Evolutionary conservation across 92 coral and sea anemone species (phyloP).

Genomic region (Heteractis magnifica): DNA sequence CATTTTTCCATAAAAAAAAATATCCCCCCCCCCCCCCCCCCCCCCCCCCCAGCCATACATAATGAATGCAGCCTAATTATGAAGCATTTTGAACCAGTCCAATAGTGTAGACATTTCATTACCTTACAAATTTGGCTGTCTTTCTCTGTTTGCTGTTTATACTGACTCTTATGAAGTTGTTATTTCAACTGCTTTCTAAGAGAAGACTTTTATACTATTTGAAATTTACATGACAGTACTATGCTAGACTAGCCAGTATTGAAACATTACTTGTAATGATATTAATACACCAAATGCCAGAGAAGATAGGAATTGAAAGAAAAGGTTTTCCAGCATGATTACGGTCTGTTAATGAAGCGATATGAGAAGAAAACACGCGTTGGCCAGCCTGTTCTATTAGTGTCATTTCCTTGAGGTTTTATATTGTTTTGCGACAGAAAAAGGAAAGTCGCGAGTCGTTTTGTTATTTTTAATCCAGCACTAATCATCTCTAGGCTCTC

Average conservation of each 20-base stretch:
- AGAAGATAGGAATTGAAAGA: not conserved
- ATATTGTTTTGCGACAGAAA: not conserved
- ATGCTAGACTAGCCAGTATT: too few species aligned
- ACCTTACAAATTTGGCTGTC: not conserved
- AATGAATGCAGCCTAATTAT: not conserved
- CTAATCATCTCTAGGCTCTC: not conserved
- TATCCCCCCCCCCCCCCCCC: too few species aligned
- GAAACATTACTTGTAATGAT: too few species aligned
- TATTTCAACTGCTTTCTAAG: not conserved
- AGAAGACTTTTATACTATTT: not conserved
- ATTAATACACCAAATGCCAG: too few species aligned
- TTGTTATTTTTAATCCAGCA: not conserved
- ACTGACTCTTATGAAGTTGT: not conserved
- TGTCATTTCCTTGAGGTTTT: not conserved
- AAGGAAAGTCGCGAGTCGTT: not conserved
- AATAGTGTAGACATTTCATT: not conserved
- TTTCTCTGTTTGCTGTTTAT: not conserved
- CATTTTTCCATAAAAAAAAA: too few species aligned
- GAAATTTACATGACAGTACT: too few species aligned
- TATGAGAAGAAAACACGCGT: not conserved
- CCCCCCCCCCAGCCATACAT: too few species aligned
- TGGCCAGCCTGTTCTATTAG: not conserved
- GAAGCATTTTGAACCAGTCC: not conserved
- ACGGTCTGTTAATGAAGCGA: not conserved
- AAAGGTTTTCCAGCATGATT: not conserved